These are phyloP conservation scores for pig (Sus scrofa) DNA, from an alignment of 2,113 vertebrate genomes.

Conservation along the genomic window DNA sequence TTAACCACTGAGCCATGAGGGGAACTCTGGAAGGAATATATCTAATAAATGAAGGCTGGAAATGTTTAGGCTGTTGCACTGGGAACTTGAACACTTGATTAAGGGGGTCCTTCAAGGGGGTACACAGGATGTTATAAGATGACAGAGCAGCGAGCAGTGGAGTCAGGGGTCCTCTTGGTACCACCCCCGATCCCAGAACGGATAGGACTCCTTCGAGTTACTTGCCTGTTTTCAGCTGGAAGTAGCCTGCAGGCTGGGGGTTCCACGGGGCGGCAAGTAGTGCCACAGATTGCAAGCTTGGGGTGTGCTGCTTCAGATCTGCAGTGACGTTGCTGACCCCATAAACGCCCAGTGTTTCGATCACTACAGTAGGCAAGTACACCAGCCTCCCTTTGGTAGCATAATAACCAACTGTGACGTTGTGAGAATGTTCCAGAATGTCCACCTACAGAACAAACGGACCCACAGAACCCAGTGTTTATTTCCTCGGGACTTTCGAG, in stretches of 20 bases:
- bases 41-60: background rate
- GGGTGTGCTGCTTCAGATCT: slow-evolving; percentile 93
- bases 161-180: background rate
- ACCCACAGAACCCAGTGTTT: background rate
- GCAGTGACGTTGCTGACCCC: slow-evolving; percentile 93
- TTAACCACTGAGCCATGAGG: too few species aligned
- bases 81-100: background rate
- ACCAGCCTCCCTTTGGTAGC: slow-evolving; percentile 91
- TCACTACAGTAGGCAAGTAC: slow-evolving; percentile 92
- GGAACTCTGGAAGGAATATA: background rate
- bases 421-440: slow-evolving; percentile 93
- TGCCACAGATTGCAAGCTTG: slow-evolving; percentile 93
- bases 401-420: slow-evolving; percentile 96
- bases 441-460: slow-evolving; percentile 90
- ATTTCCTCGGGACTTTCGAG: slow-evolving; percentile 12
- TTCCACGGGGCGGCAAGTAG: slow-evolving; percentile 92
- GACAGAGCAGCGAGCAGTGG: background rate
- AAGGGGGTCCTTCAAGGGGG: background rate
- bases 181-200: accelerated
- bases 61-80: background rate
- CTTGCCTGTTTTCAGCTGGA: slow-evolving; percentile 97
- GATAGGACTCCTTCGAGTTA: background rate
- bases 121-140: background rate
- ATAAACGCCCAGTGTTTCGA: slow-evolving; percentile 90
- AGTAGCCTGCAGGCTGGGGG: slow-evolving; percentile 90